phyloP scores from a whole-genome alignment of 2,797 vertebrate species.

The Cirrhinus mrigala region DNA sequence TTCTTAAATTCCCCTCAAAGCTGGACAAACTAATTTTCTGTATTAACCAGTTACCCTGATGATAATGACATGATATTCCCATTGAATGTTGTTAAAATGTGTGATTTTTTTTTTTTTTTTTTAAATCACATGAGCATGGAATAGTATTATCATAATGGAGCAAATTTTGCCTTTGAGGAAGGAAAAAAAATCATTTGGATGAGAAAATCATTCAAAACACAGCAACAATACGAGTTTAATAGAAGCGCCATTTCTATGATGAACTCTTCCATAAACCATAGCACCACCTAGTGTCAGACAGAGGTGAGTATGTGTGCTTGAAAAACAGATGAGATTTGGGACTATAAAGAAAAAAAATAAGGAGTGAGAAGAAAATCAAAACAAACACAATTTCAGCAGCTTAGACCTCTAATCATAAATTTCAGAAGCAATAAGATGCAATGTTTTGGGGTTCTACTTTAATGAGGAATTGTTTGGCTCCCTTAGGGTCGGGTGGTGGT shows the following conservation, averaged over 20 bases:
- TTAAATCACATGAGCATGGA: too few species aligned
- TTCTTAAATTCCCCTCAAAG: slow-evolving; percentile 51
- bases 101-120: too few species aligned
- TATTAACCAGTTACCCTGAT: slow-evolving; percentile 15
- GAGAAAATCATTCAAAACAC: neutral
- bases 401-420: neutral
- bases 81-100: slow-evolving; percentile 44
- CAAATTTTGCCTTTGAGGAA: neutral
- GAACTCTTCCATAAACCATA: too few species aligned
- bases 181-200: neutral
- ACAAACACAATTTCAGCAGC: neutral
- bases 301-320: too few species aligned
- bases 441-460: too few species aligned
- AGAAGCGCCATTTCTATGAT: neutral
- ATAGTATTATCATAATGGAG: neutral
- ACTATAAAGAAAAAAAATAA: too few species aligned
- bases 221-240: neutral
- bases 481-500: slow-evolving; percentile 41
- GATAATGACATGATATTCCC: slow-evolving; percentile 26
- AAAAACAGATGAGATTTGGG: too few species aligned
- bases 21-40: slow-evolving; percentile 51
- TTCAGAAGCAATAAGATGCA: too few species aligned
- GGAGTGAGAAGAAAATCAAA: too few species aligned
- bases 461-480: slow-evolving; percentile 28
- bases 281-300: too few species aligned